phyloP scores from a whole-genome alignment of 2,888 invertebrate species.

The Halictus quadricinctus region DNA sequence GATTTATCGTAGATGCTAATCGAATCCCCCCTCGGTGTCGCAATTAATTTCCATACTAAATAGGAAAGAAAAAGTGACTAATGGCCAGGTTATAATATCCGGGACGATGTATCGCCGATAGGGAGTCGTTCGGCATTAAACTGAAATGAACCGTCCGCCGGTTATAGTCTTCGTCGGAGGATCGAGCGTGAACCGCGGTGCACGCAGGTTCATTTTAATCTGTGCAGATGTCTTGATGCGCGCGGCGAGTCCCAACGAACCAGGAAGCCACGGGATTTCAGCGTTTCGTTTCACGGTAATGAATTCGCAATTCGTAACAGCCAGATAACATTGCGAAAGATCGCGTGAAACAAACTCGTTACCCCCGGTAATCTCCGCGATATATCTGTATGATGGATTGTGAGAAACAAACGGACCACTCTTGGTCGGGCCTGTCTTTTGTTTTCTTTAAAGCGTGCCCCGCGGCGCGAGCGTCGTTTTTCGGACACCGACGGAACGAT shows the following conservation, averaged over 20 bases:
- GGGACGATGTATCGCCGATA: background rate
- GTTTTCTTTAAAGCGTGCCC: background rate
- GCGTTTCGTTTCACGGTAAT: constrained; percentile 19
- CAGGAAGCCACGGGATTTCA: constrained; percentile 13
- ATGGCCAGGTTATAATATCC: background rate
- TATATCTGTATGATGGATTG: constrained; percentile 21
- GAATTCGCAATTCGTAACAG: constrained; percentile 18
- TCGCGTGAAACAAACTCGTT: constrained; percentile 33
- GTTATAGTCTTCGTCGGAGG: background rate
- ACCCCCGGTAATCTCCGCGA: background rate
- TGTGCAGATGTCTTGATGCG: constrained; percentile 3
- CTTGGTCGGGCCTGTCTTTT: background rate
- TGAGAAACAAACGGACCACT: background rate
- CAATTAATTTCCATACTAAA: constrained; percentile 13
- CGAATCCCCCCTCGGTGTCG: background rate
- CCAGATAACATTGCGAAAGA: constrained; percentile 7
- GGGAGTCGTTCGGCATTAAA: constrained; percentile 3
- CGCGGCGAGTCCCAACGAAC: background rate
- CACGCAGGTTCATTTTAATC: constrained; percentile 8
- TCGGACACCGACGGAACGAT: background rate
- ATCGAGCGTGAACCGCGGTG: background rate
- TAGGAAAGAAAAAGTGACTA: background rate
- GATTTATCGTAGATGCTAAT: background rate
- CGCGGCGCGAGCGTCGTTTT: background rate
- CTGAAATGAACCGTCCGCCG: background rate